Evolutionary conservation across 2,888 invertebrate genomes (phyloP), one percentile per base, ranked within the genome.

Genomic region (Euplagia quadripunctaria): DNA sequence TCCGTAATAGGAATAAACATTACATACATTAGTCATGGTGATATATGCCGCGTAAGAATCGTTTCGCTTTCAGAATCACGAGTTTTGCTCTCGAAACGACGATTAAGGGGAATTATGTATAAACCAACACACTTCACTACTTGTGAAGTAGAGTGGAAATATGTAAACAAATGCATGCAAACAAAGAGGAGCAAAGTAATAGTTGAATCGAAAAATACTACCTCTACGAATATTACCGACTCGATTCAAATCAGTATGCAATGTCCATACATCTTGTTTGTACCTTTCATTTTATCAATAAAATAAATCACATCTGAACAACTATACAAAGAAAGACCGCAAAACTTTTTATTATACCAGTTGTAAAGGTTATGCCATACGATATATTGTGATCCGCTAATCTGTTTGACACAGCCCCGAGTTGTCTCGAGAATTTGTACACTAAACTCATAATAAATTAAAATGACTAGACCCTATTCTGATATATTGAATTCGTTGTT

Each of bases 21-120:
- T 80, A 74, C 76, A 82, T 79, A 82, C 82, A 85, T 84, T 84
- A 82, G 82, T 83, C 78, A 80, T 72, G 76, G 82, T 82, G 84
- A 83, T 80, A 82, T 83, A 85, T 79, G 82, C 84, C 77, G 84
- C 82, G 84, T 84, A 85, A 83, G 81, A 85, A 85, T 79, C 80
- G 81, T 87, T 89, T 95, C 93, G 88, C 94, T 95, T 94, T 94
- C 94, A 88, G 92, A 93, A 92, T 91, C 91, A 92, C 89, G 90
- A 89, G 90, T 92, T 91, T 93, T 93, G 88, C 93, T 94, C 92
- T 94, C 93, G 86, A 90, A 90, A 90, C 89, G 86, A 86, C 85
- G 84, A 77, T 86, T 82, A 85, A 86, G 83, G 74, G 74, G 73
- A 76, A 76, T 85, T 77, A 81, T 77, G 77, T 79, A 77, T 83